These are phyloP conservation scores for Hyphantria cunea DNA, from an alignment of 1,140 invertebrate genomes.

Conservation along the genomic window DNA sequence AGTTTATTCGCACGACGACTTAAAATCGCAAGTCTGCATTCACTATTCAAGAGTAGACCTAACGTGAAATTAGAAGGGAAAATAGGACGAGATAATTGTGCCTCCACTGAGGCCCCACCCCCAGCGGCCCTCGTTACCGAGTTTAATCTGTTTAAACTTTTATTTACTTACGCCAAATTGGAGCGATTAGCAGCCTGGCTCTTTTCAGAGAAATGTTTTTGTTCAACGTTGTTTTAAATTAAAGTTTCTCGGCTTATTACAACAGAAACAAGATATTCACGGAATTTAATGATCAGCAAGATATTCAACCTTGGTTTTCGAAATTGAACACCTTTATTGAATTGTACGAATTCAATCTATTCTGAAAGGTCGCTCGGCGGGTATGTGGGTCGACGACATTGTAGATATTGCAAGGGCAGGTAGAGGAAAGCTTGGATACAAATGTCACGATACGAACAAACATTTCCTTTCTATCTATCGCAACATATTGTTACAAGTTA, in stretches of 20 bases:
- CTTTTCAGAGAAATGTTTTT: slow-evolving; percentile 32
- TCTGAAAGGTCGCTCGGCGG: slow-evolving; percentile 25
- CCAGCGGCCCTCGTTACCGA: slow-evolving; percentile 58
- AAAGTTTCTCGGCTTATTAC: slow-evolving; percentile 32
- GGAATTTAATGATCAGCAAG: slow-evolving; percentile 21
- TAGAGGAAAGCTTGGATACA: slow-evolving; percentile 13
- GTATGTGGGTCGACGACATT: slow-evolving; percentile 25
- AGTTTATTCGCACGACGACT: slow-evolving; percentile 10
- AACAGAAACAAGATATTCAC: slow-evolving; percentile 12
- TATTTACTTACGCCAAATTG: slow-evolving; percentile 70
- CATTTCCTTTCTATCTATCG: slow-evolving; percentile 21
- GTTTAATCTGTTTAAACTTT: slow-evolving; percentile 79
- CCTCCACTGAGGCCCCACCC: slow-evolving; percentile 32
- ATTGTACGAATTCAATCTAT: slow-evolving; percentile 31
- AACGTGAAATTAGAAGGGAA: slow-evolving; percentile 73
- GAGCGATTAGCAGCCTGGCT: slow-evolving; percentile 54
- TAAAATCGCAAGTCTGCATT: slow-evolving; percentile 33
- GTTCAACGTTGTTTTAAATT: slow-evolving; percentile 39
- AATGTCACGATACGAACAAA: slow-evolving; percentile 18
- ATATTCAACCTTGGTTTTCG: slow-evolving; percentile 16
- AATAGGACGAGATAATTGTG: slow-evolving; percentile 76
- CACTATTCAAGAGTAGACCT: slow-evolving; percentile 46
- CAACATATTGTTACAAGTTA: slow-evolving; percentile 18
- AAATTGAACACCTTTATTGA: slow-evolving; percentile 31
- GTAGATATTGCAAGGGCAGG: slow-evolving; percentile 27